phyloP scores from a whole-genome alignment of 1,140 invertebrate genomes.

The Reticulitermes speratus region DNA sequence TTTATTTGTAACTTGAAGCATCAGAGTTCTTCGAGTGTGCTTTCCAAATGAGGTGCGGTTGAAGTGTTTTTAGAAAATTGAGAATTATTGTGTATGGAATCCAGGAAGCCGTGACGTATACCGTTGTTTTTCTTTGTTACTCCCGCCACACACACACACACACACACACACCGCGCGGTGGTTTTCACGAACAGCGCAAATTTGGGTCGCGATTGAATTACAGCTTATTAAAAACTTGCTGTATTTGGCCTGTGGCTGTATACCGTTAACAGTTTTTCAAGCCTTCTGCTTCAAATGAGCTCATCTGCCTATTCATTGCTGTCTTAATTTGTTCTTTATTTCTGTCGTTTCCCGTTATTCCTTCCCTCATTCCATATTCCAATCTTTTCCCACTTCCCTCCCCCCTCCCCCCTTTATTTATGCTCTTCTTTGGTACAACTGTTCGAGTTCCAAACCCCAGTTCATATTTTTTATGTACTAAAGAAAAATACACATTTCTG shows the following conservation, averaged over 20 bases:
- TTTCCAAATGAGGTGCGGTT: background rate
- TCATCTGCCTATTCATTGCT: background rate
- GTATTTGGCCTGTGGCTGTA: background rate
- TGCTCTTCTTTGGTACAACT: background rate
- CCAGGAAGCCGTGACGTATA: background rate
- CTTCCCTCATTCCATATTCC: too few species aligned
- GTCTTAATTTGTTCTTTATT: background rate
- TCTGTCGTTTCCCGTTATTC: background rate
- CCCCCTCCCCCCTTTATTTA: background rate
- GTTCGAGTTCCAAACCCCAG: background rate
- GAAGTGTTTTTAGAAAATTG: background rate
- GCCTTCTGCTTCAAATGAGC: background rate
- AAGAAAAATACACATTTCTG: background rate
- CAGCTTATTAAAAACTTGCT: conserved; percentile 5
- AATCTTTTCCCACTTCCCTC: too few species aligned
- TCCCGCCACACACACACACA: background rate
- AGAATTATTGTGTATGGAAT: background rate
- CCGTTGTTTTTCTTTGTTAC: background rate
- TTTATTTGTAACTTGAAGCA: background rate
- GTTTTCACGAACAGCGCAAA: background rate
- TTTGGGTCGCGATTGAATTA: background rate
- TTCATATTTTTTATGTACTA: background rate
- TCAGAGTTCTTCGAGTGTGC: background rate
- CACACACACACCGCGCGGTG: too few species aligned
- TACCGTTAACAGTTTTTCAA: background rate